Evolutionary conservation across 2,888 invertebrate genomes (phyloP).

Genomic region (Acrobasis repandana): DNA sequence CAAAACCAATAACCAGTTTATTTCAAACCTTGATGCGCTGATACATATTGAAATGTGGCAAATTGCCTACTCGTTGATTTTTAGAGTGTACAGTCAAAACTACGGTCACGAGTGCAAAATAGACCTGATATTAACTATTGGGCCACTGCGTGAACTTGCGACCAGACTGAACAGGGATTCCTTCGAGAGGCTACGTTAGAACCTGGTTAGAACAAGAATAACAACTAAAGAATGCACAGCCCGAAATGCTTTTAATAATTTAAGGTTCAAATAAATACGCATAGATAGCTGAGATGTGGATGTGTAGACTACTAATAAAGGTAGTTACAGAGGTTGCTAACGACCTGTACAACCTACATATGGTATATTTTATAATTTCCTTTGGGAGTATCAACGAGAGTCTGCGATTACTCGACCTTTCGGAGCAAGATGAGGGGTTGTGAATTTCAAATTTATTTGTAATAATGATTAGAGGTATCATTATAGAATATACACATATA

Average conservation of each 20-base stretch:
- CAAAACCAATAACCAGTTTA: constrained; percentile 20
- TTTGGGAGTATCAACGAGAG: constrained; percentile 64
- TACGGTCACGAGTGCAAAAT: constrained; percentile 72
- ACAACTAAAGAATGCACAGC: constrained; percentile 16
- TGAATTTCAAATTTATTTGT: constrained; percentile 29
- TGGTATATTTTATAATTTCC: constrained; percentile 63
- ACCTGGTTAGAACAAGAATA: constrained; percentile 23
- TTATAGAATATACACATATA: not conserved
- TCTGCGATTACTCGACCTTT: constrained; percentile 60
- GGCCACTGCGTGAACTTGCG: constrained; percentile 60
- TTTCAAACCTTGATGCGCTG: constrained; percentile 14
- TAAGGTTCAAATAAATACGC: constrained; percentile 28
- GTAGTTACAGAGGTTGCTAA: constrained; percentile 60
- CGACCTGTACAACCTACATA: constrained; percentile 64
- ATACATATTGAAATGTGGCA: constrained; percentile 68
- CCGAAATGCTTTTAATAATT: constrained; percentile 30
- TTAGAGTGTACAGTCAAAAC: constrained; percentile 59
- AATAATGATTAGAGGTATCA: not conserved
- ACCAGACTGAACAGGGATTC: constrained; percentile 49
- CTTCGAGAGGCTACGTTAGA: constrained; percentile 27
- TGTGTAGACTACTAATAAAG: constrained; percentile 64
- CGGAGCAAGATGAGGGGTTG: constrained; percentile 63
- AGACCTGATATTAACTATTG: constrained; percentile 67
- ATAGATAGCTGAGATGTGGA: constrained; percentile 60
- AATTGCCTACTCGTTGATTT: constrained; percentile 73